Conservation (phyloP, 1,140 invertebrate genomes). For the Dryas iulia region DNA sequence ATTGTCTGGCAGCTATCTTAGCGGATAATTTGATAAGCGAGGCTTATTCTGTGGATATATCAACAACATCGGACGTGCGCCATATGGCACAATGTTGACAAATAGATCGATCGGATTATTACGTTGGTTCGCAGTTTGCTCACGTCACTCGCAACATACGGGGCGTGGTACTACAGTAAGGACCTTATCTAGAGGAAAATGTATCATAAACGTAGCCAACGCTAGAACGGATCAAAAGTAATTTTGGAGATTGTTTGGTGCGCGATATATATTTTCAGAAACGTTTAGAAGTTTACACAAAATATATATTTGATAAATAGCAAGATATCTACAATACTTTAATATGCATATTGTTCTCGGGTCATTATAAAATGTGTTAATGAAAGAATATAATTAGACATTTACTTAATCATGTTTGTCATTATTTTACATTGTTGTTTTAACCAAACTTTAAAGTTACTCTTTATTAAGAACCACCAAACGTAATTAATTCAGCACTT, state of each 20-base stretch:
- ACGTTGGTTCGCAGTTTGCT: slow-evolving; percentile 22
- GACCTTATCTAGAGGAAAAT: background rate
- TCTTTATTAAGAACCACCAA: no score
- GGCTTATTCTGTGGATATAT: slow-evolving; percentile 19
- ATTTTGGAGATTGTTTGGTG: background rate
- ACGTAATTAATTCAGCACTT: no score
- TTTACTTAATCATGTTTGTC: no score
- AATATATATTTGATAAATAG: no score
- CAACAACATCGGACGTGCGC: slow-evolving; percentile 19
- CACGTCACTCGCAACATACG: slow-evolving; percentile 17
- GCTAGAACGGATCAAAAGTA: background rate
- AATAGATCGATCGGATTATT: slow-evolving; percentile 33
- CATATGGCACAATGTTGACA: slow-evolving; percentile 31
- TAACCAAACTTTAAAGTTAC: no score
- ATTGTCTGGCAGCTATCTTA: slow-evolving; percentile 12
- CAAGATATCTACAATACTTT: no score
- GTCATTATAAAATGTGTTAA: no score
- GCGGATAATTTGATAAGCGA: slow-evolving; percentile 26
- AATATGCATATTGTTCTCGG: no score
- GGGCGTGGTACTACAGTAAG: background rate
- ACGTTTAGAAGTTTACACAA: no score
- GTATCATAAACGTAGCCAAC: background rate
- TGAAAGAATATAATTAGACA: no score
- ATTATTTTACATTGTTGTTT: no score
- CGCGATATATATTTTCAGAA: background rate